phyloP scores from a whole-genome alignment of 2,113 vertebrate species.

The Hippolais icterina region DNA sequence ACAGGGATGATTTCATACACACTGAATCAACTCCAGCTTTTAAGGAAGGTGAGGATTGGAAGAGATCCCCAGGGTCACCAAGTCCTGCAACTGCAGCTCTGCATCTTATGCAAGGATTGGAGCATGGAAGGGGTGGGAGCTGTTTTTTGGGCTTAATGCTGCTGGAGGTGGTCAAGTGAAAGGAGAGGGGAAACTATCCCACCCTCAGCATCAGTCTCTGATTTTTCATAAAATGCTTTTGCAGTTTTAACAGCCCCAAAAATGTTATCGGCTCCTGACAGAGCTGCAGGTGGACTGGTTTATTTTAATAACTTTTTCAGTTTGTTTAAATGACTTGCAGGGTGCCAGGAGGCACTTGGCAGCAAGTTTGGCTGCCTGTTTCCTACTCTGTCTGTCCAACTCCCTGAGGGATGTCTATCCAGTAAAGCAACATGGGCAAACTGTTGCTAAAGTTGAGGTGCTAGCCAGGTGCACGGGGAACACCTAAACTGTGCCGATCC shows the following conservation, averaged over 20 bases:
- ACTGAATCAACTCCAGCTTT: background rate
- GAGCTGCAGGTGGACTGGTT: background rate
- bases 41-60: background rate
- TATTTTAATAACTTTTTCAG: background rate
- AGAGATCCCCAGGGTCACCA: background rate
- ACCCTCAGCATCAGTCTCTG: background rate
- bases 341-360: background rate
- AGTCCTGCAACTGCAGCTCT: background rate
- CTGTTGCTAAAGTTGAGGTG: background rate
- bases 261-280: background rate
- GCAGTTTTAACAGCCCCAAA: background rate
- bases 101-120: background rate
- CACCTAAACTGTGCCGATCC: background rate
- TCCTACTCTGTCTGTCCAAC: accelerated
- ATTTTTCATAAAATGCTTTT: background rate
- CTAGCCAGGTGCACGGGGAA: background rate
- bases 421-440: background rate
- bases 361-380: background rate
- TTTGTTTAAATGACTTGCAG: background rate
- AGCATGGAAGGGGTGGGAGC: background rate
- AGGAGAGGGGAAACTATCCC: background rate
- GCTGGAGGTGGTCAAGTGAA: background rate
- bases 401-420: background rate
- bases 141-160: background rate
- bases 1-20: background rate